phyloP scores from a whole-genome alignment of 2,888 invertebrate genomes.

The Megalurothrips usitatus region DNA sequence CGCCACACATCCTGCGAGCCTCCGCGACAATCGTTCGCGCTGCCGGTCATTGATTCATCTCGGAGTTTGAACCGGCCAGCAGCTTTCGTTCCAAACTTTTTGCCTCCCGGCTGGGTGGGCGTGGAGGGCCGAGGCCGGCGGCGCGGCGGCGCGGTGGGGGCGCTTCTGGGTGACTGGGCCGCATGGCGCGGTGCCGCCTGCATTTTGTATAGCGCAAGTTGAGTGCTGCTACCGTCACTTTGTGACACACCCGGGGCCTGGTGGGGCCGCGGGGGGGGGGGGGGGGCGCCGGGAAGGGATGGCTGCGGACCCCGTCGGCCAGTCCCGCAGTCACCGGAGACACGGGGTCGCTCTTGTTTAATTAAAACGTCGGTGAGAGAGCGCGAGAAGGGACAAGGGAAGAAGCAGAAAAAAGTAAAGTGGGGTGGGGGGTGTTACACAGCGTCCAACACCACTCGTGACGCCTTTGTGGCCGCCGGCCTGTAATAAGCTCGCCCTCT shows the following conservation, averaged over 20 bases:
- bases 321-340: background rate
- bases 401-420: background rate
- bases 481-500: background rate
- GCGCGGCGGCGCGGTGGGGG: no score
- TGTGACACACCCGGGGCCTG: background rate
- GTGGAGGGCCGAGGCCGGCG: no score
- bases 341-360: background rate
- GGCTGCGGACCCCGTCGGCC: background rate
- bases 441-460: background rate
- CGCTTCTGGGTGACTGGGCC: no score
- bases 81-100: no score
- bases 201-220: background rate
- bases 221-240: constrained; percentile 3
- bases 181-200: background rate
- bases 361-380: background rate
- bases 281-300: background rate
- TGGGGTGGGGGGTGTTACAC: background rate
- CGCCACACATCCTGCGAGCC: no score
- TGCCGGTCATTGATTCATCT: no score
- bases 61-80: no score
- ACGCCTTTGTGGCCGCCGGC: background rate
- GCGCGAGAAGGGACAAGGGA: background rate
- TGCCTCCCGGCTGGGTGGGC: no score
- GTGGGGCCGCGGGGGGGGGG: background rate
- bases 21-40: no score